Conservation (phyloP, 2,113 vertebrate species). For the Gobius niger region DNA sequence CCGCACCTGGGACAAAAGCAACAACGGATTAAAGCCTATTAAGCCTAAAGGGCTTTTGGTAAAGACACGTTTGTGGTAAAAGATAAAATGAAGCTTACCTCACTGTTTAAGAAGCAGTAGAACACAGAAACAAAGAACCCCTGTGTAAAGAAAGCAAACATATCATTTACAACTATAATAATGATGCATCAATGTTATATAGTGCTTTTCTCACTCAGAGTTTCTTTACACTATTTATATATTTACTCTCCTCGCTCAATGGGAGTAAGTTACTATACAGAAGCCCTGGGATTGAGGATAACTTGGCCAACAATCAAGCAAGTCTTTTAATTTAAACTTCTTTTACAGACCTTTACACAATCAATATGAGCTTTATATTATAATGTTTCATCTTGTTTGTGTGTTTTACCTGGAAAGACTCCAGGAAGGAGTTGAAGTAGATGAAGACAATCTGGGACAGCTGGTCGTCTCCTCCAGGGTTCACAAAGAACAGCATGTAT, state of each 20-base stretch:
- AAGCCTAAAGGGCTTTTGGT: neutral
- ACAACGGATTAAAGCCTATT: neutral
- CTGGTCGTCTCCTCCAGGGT: slow-evolving; percentile 50
- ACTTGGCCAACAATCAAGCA: no score
- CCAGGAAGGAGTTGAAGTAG: slow-evolving; percentile 56
- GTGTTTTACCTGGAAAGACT: slow-evolving; percentile 48
- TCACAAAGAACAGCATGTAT: slow-evolving; percentile 59
- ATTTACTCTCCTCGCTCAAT: no score
- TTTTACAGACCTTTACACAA: no score
- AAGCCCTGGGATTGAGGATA: no score
- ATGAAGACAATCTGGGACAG: slow-evolving; percentile 53
- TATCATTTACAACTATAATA: neutral
- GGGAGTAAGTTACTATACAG: no score
- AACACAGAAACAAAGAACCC: slow-evolving; percentile 58
- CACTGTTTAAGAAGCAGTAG: slow-evolving; percentile 58
- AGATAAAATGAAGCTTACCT: slow-evolving; percentile 24
- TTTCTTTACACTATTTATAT: no score
- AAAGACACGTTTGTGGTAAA: neutral
- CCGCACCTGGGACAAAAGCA: slow-evolving; percentile 29
- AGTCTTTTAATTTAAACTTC: no score
- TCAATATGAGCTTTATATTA: no score
- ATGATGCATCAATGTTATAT: no score
- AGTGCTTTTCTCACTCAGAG: no score
- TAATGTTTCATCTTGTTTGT: no score
- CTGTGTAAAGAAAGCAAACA: slow-evolving; percentile 24